Evolutionary conservation across 1,140 invertebrate species (phyloP).

Genomic region (Varroa destructor): DNA sequence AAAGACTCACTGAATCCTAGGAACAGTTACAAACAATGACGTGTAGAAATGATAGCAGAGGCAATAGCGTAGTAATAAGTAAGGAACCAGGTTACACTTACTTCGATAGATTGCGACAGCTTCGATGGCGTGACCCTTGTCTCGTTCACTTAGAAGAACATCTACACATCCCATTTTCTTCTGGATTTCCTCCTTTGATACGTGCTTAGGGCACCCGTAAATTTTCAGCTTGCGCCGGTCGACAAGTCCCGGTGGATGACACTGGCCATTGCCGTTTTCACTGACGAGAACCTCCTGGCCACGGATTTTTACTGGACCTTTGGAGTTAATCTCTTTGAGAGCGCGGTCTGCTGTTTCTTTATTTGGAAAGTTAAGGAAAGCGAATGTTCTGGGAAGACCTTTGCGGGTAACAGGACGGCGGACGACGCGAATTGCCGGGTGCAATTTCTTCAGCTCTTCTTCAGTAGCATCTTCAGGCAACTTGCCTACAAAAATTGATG

Average conservation of each 20-base stretch:
- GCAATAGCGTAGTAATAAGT: no score
- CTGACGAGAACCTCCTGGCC: conserved; percentile 14
- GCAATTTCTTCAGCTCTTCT: conserved; percentile 16
- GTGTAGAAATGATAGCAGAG: no score
- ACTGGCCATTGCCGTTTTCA: conserved; percentile 22
- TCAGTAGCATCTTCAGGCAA: conserved; percentile 11
- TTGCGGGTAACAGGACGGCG: conserved; percentile 5
- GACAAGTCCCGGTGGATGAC: not conserved
- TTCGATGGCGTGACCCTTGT: conserved; percentile 15
- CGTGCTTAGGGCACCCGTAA: conserved; percentile 20
- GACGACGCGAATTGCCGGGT: conserved; percentile 6
- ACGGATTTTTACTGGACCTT: conserved; percentile 5
- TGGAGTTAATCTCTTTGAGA: not conserved
- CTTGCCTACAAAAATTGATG: conserved; percentile 16
- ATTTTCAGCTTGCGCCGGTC: conserved; percentile 19
- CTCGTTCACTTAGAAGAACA: conserved; percentile 7
- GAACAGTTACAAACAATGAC: no score
- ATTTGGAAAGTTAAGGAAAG: conserved; percentile 18
- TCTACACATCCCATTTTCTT: conserved; percentile 12
- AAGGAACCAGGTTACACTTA: not conserved
- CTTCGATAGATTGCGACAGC: conserved; percentile 1
- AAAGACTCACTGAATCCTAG: no score
- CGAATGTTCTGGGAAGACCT: conserved; percentile 8
- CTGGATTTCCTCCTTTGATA: not conserved
- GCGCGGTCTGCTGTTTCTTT: conserved; percentile 20